Conservation (phyloP, 1,140 invertebrate genomes). For the Vanessa tameamea region DNA sequence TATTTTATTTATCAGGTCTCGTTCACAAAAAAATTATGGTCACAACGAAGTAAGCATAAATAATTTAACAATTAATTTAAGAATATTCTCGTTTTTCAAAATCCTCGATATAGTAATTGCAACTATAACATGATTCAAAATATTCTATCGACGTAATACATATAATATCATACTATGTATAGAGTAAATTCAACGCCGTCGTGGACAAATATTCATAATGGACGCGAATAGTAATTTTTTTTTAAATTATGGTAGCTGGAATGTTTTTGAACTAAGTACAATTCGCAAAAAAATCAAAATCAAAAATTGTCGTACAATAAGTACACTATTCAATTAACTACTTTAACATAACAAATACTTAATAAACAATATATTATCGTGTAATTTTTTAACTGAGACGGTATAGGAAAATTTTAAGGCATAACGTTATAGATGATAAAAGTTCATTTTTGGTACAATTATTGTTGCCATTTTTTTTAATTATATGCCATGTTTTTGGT, state of each 20-base stretch:
- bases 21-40: constrained; percentile 32
- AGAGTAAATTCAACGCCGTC: background rate
- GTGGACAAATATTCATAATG: constrained; percentile 22
- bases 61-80: constrained; percentile 18
- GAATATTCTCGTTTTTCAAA: background rate
- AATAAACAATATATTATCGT: background rate
- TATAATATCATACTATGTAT: background rate
- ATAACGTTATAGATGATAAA: too few species aligned
- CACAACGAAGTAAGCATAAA: constrained; percentile 20
- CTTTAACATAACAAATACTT: background rate
- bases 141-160: constrained; percentile 12
- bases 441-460: too few species aligned
- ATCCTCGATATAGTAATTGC: background rate
- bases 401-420: too few species aligned
- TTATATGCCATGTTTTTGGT: too few species aligned
- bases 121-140: constrained; percentile 31
- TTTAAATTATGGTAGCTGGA: background rate
- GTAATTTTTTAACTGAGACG: too few species aligned
- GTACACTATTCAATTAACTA: background rate
- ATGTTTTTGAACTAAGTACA: constrained; percentile 10
- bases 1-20: constrained; percentile 19
- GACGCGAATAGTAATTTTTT: constrained; percentile 29
- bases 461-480: too few species aligned
- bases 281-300: background rate
- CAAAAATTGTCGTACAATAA: background rate